Evolutionary conservation across 2,797 vertebrate genomes (phyloP).

Genomic region (Odontamblyopus lacepedii): DNA sequence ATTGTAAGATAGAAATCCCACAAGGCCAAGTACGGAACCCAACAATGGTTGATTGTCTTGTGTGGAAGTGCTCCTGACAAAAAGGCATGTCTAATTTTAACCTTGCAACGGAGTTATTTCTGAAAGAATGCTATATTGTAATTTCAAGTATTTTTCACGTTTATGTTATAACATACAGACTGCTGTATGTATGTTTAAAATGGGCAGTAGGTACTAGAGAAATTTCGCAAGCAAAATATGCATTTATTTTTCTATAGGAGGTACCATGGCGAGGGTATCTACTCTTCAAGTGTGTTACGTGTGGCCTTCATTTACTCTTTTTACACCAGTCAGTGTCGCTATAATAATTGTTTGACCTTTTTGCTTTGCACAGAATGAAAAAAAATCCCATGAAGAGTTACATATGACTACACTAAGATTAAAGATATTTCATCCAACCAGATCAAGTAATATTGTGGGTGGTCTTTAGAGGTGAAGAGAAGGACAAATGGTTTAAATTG

Average conservation of each 20-base stretch:
- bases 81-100: conserved; percentile 10
- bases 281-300: no score
- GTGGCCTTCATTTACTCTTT: no score
- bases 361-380: conserved; percentile 25
- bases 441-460: conserved; percentile 33
- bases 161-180: neutral
- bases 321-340: no score
- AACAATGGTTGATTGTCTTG: conserved; percentile 41
- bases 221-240: no score
- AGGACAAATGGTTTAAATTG: conserved; percentile 36
- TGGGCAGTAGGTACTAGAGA: no score
- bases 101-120: neutral
- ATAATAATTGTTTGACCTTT: neutral
- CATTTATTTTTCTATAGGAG: no score
- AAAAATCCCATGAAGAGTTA: conserved; percentile 25
- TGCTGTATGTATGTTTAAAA: no score
- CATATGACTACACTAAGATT: conserved; percentile 46
- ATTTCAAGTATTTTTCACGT: neutral
- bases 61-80: conserved; percentile 13
- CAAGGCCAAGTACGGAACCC: conserved; percentile 20
- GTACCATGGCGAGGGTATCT: no score
- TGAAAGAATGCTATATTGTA: neutral
- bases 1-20: conserved; percentile 26
- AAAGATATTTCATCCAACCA: conserved; percentile 30
- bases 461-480: conserved; percentile 32